Base-by-base conservation (phyloP, 1,140 invertebrate genomes). In the Ganaspis sp. region DNA sequence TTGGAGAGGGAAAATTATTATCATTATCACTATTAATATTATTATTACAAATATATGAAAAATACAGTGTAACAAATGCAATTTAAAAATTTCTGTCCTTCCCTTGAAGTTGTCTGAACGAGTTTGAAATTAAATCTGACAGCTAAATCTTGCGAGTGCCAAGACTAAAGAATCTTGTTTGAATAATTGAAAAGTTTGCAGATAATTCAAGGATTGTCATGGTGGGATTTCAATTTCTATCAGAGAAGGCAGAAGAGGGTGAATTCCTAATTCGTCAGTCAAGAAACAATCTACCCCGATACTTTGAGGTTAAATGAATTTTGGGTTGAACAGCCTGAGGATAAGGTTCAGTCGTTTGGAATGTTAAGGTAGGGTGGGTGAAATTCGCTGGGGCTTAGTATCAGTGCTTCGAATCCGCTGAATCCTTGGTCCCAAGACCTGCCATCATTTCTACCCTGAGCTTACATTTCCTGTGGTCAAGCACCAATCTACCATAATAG, bases 241-340 rank as follows among this genome's bases (percentile, higher is more conserved):
- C 11, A 29, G 23, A 64, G 26, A 64, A 64, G 11, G 4, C 15
- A 29, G 26, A 64, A 64, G 58, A 64, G 58, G 58, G 58, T 64
- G 58, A 64, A 64, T 64, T 29, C 23, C 58, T 64, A 64, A 64
- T 34, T 64, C 58, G 58, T 64, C 58, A 64, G 58, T 64, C 58
- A 64, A 29, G 58, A 64, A 64, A 64, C 58, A 64, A 64, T 64
- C 58, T 15, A 34, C 58, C 58, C 58, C 23, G 23, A 64, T 64
- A 64, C 58, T 64, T 64, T 64, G 58, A 17, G 58, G 26, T 64
- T 64, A 64, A 64, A 64, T 64, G 58, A 64, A 64, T 64, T 64
- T 64, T 29, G 15, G 58, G 26, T 64, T 64, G 11, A 64, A 29
- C 58, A 29, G 58, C 58, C 58, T n/a, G 58, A 64, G 58, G 58